Evolutionary conservation across 2,888 invertebrate genomes (phyloP), one percentile per base, ranked within the genome.

Genomic region (Choristoneura rosaceana): DNA sequence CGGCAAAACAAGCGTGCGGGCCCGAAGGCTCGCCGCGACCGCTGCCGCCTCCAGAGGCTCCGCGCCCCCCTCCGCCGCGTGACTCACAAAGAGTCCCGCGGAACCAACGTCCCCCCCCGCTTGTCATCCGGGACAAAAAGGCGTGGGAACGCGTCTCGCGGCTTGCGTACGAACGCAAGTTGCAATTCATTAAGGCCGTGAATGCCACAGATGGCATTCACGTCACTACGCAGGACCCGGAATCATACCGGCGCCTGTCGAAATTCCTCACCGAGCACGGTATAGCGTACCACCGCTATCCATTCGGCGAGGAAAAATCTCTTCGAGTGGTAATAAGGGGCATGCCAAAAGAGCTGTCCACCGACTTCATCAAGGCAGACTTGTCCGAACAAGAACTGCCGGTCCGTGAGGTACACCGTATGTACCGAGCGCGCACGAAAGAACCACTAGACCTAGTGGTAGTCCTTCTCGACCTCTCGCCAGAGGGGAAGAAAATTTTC

Each of bases 391-490:
- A 43, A 12, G 3, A 3, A 1, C 9, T 62, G 12, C 60, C 60
- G 1, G 41, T 38, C 7, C 60, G 38, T 3, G 60, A 60, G 15
- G 60, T 60, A 1, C 60, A 60, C 4, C 14, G 60, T 3, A 60
- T 60, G 60, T 41, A 38, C 41, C 34, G 33, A 4, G 38, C 7
- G 15, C 25, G 60, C 2, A 60, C 60, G 0, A 60, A 41, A 2
- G 14, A n/a, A 8, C 41, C 60, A 0, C 15, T 15, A 0, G n/a
- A 25, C n/a, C 3, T 41, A 7, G 15, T 41, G 15, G 1, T 60
- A 4, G 65, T 38, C 7, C n/a, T 50, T n/a, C 65, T 65, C 9
- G 58, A 58, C 33, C 47, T 50, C 50, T 65, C 50, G 7, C 52
- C 50, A 3, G 65, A 65, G 34, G 65, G 33, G 15, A 58, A 58